Conservation (phyloP, 2,888 invertebrate species). For the Synanthedon andrenaeformis region DNA sequence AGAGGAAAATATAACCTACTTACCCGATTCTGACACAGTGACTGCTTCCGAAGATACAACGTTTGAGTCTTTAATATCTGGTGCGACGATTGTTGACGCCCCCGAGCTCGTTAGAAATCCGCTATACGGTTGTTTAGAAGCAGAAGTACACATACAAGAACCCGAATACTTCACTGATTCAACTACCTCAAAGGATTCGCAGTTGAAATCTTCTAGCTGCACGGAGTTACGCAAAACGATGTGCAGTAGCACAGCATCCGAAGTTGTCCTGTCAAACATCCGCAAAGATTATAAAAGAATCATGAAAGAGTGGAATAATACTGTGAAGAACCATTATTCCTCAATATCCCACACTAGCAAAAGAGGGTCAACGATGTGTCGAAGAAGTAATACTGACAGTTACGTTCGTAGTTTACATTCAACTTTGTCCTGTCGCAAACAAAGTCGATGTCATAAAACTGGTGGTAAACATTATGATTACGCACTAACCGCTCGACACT, state of each 20-base stretch:
- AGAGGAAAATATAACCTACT: slow-evolving; percentile 53
- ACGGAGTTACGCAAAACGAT: slow-evolving; percentile 52
- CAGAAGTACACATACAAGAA: slow-evolving; percentile 33
- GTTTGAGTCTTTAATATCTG: slow-evolving; percentile 39
- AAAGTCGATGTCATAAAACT: slow-evolving; percentile 32
- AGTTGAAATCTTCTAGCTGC: slow-evolving; percentile 52
- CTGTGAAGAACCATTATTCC: slow-evolving; percentile 48
- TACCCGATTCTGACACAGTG: slow-evolving; percentile 55
- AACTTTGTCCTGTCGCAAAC: slow-evolving; percentile 41
- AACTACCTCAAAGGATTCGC: slow-evolving; percentile 44
- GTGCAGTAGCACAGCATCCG: slow-evolving; percentile 29
- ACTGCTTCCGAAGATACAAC: slow-evolving; percentile 54
- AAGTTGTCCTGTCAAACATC: slow-evolving; percentile 38
- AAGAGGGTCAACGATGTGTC: slow-evolving; percentile 28
- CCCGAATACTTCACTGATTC: slow-evolving; percentile 40
- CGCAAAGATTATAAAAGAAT: slow-evolving; percentile 58
- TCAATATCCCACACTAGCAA: slow-evolving; percentile 33
- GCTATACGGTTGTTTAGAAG: slow-evolving; percentile 47
- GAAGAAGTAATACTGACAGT: slow-evolving; percentile 39
- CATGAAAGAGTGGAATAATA: slow-evolving; percentile 64
- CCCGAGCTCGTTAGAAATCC: slow-evolving; percentile 57
- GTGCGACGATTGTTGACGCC: slow-evolving; percentile 43
- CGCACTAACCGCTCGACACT: slow-evolving; percentile 28
- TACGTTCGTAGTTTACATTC: slow-evolving; percentile 50
- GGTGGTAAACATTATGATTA: slow-evolving; percentile 38